Base-by-base conservation (phyloP, 2,888 invertebrate genomes). In the Callyntrura guangdongensis region DNA sequence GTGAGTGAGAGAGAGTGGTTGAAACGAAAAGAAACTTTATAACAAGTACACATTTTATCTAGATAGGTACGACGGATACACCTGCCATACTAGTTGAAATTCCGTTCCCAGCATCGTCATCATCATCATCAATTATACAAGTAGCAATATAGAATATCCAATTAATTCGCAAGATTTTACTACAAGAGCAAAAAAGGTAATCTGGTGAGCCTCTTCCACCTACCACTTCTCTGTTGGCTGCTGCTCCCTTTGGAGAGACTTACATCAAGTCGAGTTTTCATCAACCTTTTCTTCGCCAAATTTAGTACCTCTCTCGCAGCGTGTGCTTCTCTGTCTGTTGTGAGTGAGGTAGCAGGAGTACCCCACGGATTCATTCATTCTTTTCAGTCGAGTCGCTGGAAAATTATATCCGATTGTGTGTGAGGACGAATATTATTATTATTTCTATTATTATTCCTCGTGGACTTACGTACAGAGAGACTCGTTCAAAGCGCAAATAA, bases 351-450 rank as follows among this genome's bases (percentile, higher is more conserved):
- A 67, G 17, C n/a, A 12, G 27, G 12, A n/a, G 36, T 61, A 14
- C 83, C 67, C 83, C 45, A 67, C 47, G 67, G 83, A 83, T 83
- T 83, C 64, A 67, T 83, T 83, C 45, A 67, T 83, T 83, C 47
- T 64, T 64, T 83, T 9, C 67, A 22, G 83, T 83, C 67, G 83
- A 67, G 22, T 83, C 5, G 14, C 49, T 49, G 49, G 67, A 67
- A 81, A 83, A 47, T 83, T 67, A 83, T 83, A 83, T 83, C 67
- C 64, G 83, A 67, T 83, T 67, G 47, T 2, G 53, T 27, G n/a
- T 67, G 27, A 0, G 20, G 27, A 5, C 0, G 17, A 81, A 81
- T n/a, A 59, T 8, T 49, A 69, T 69, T 69, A 36, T 36, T 6
- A 59, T 6, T 36, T n/a, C 59, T n/a, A 0, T 20, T 59, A 4